Evolutionary conservation across 2,113 vertebrate genomes (phyloP).

Genomic region (Phasianus colchicus): DNA sequence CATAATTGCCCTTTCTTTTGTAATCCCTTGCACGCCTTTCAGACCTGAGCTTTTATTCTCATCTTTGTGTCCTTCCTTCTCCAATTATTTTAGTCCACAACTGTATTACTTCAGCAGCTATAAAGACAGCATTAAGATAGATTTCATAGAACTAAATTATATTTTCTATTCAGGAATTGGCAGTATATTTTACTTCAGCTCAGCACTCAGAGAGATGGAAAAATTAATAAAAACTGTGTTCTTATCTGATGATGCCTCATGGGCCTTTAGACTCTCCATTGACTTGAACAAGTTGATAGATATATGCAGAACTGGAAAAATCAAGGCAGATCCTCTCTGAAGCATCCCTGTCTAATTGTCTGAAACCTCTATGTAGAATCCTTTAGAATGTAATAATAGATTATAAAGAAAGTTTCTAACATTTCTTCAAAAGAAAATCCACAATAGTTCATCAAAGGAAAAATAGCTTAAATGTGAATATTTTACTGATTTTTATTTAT

Average conservation of each 20-base stretch:
- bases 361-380: constrained; percentile 5
- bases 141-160: constrained; percentile 12
- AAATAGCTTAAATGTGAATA: constrained; percentile 45
- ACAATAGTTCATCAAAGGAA: constrained; percentile 36
- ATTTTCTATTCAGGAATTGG: constrained; percentile 25
- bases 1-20: not conserved
- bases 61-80: not conserved
- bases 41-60: not conserved
- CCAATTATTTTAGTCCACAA: not conserved
- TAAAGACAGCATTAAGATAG: not conserved
- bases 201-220: not conserved
- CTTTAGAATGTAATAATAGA: constrained; percentile 42
- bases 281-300: constrained; percentile 26
- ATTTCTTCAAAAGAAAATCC: constrained; percentile 36
- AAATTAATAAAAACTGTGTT: constrained; percentile 60
- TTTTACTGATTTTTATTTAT: constrained; percentile 33
- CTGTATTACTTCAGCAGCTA: constrained; percentile 1
- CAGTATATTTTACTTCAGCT: constrained; percentile 21
- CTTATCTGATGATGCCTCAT: constrained; percentile 53
- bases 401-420: constrained; percentile 22
- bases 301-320: constrained; percentile 37
- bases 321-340: constrained; percentile 13
- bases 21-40: not conserved
- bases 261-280: constrained; percentile 25
- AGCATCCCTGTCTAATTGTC: not conserved